phyloP scores from a whole-genome alignment of 1,140 invertebrate species.

The Bombus fervidus region DNA sequence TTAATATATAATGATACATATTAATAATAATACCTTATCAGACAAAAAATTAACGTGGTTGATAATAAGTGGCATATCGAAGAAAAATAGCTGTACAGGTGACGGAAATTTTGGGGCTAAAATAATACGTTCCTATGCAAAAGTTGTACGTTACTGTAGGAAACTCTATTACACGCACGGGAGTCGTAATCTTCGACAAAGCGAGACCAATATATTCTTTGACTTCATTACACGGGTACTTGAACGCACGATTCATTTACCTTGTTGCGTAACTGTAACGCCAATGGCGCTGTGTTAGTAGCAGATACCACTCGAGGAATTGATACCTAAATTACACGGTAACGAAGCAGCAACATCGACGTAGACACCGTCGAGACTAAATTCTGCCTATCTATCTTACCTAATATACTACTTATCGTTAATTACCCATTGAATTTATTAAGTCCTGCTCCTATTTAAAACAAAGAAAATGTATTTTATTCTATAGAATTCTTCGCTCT shows the following conservation, averaged over 20 bases:
- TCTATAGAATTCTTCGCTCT: too few relatives aligned
- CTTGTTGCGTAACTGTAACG: constrained; percentile 40
- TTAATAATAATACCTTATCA: too few relatives aligned
- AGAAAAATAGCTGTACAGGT: neutral
- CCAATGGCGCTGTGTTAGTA: neutral
- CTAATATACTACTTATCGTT: neutral
- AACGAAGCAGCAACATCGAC: neutral
- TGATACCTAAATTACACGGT: constrained; percentile 5
- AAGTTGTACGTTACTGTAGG: constrained; percentile 43
- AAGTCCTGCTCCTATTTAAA: too few relatives aligned
- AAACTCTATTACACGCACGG: constrained; percentile 74
- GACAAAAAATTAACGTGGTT: too few relatives aligned
- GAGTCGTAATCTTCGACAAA: constrained; percentile 77
- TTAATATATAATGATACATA: too few relatives aligned
- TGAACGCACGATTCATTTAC: constrained; percentile 71
- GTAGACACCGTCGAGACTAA: neutral
- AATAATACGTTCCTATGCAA: neutral
- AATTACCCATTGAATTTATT: neutral
- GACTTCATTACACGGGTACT: constrained; percentile 79
- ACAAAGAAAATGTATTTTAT: too few relatives aligned
- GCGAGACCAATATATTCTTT: constrained; percentile 72
- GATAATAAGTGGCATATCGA: too few relatives aligned
- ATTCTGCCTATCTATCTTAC: neutral
- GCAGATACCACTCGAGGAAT: constrained; percentile 8
- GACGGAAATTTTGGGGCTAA: neutral